Evolutionary conservation across 2,113 vertebrate genomes (phyloP).

Genomic region (Calidris pugnax): DNA sequence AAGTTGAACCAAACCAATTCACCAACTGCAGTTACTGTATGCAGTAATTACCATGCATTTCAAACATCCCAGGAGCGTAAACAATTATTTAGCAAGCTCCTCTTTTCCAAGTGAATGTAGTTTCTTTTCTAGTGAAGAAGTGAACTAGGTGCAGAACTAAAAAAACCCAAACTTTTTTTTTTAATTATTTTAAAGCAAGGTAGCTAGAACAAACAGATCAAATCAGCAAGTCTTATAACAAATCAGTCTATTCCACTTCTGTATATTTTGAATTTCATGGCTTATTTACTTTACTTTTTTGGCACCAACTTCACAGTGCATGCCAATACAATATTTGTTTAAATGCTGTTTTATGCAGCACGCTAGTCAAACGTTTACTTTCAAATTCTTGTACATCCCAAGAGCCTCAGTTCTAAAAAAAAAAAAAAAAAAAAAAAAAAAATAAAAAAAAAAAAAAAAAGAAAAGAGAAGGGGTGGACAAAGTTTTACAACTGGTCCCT

Average conservation of each 20-base stretch:
- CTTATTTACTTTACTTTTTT: constrained; percentile 83
- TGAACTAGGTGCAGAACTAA: not conserved
- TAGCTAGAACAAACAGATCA: constrained; percentile 62
- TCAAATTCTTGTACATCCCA: constrained; percentile 74
- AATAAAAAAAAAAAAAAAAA: no score
- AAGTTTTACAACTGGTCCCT: constrained; percentile 72
- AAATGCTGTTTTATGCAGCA: constrained; percentile 77
- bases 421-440: no score
- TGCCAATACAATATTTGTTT: constrained; percentile 82
- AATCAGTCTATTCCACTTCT: constrained; percentile 64
- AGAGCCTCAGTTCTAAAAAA: constrained; percentile 60
- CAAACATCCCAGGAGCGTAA: not conserved
- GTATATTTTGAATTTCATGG: constrained; percentile 82
- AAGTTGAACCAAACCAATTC: constrained; percentile 17
- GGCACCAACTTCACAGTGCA: constrained; percentile 71
- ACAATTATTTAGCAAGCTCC: not conserved
- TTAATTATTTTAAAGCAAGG: constrained; percentile 31
- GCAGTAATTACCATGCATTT: not conserved
- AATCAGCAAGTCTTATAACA: constrained; percentile 51
- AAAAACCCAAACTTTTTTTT: not conserved
- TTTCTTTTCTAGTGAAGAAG: not conserved
- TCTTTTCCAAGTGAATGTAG: not conserved
- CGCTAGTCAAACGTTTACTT: constrained; percentile 73
- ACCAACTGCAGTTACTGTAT: not conserved
- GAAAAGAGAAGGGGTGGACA: not conserved